Percentiles rank a stretch among this genome's conserved stretches.
Conservation (phyloP, 2,113 vertebrate species). For the Piaya cayana region DNA sequence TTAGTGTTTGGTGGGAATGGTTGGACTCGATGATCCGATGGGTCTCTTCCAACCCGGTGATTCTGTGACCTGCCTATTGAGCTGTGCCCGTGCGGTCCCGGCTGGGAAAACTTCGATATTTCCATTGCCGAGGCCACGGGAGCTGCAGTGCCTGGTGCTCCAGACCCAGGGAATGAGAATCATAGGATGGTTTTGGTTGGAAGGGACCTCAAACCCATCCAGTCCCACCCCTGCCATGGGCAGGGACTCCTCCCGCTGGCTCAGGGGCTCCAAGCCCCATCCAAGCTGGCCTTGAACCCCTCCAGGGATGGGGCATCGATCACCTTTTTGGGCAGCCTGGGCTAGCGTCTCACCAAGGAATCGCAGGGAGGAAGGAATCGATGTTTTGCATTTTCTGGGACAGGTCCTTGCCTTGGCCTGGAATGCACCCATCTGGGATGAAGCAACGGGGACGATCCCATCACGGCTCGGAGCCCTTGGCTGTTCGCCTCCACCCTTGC, state of each 20-base stretch:
- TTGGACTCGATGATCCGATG: no score
- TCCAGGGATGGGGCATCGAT: no score
- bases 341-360: no score
- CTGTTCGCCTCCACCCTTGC: background rate
- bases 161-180: background rate
- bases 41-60: no score
- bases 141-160: accelerated
- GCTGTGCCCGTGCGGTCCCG: background rate
- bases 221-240: no score
- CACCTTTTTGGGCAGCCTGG: no score
- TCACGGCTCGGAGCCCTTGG: accelerated
- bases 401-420: accelerated
- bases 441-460: accelerated
- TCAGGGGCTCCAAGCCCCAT: no score
- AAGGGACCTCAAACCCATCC: no score
- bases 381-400: accelerated
- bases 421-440: background rate
- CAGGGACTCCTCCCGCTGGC: no score
- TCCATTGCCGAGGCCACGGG: background rate
- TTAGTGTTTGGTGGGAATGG: no score
- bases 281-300: no score
- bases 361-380: background rate
- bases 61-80: background rate
- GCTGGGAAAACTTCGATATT: slow-evolving; percentile 30
- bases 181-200: no score